phyloP scores from a whole-genome alignment of 1,140 invertebrate genomes.

The Drosophila subpulchrella region DNA sequence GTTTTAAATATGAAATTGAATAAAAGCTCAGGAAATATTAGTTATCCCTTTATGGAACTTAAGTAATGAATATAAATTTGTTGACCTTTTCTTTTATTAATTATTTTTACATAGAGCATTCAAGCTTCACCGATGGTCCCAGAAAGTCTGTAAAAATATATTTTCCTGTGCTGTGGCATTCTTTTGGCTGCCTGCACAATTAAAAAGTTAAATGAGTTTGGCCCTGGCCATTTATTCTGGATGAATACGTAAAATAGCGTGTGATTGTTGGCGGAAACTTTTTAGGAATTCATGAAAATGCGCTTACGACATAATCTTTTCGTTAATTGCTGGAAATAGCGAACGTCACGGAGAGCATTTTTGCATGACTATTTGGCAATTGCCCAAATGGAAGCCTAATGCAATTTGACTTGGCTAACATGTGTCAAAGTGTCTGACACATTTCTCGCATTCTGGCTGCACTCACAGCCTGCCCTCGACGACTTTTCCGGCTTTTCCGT shows the following conservation, averaged over 20 bases:
- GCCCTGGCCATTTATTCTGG: slow-evolving; percentile 40
- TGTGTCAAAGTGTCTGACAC: slow-evolving; percentile 56
- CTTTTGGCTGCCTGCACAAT: slow-evolving; percentile 63
- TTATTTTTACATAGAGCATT: slow-evolving; percentile 5
- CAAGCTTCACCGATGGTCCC: not conserved
- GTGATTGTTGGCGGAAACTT: slow-evolving; percentile 25
- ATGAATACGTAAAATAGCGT: slow-evolving; percentile 19
- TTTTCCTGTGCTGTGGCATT: slow-evolving; percentile 26
- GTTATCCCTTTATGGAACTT: too few species aligned
- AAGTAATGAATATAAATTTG: too few species aligned
- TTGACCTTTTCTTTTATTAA: not conserved
- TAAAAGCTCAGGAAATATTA: too few species aligned
- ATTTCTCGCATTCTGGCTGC: slow-evolving; percentile 40
- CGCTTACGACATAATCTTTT: slow-evolving; percentile 55
- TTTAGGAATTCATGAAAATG: slow-evolving; percentile 56
- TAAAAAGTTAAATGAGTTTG: slow-evolving; percentile 79
- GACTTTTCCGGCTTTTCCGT: slow-evolving; percentile 25
- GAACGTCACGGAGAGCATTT: not conserved
- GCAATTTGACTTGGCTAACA: slow-evolving; percentile 54
- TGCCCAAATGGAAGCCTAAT: slow-evolving; percentile 52
- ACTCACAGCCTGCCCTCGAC: slow-evolving; percentile 21
- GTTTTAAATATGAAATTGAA: too few species aligned
- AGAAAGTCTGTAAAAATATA: not conserved
- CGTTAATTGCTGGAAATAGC: slow-evolving; percentile 59
- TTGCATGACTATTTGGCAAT: slow-evolving; percentile 39